These are phyloP conservation scores for Entomobrya multifasciata DNA, from an alignment of 2,888 invertebrate genomes.

Conservation along the genomic window DNA sequence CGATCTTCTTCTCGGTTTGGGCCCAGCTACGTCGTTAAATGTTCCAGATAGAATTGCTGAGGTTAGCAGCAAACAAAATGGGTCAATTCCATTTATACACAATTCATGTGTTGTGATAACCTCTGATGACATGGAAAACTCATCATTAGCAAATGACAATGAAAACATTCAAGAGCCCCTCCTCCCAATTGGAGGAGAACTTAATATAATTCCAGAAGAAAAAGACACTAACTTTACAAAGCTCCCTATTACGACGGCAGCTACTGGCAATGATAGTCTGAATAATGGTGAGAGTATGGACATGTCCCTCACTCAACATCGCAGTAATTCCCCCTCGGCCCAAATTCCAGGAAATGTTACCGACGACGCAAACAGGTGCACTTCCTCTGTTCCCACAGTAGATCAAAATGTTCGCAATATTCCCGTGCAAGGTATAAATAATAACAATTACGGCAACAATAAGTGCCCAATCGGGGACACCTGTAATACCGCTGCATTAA, in stretches of 20 bases:
- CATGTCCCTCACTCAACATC: conserved; percentile 41
- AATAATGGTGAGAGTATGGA: conserved; percentile 39
- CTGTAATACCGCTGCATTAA: conserved; percentile 1
- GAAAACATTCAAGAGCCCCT: conserved; percentile 15
- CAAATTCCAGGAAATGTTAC: background rate
- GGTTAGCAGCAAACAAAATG: background rate
- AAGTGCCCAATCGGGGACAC: conserved; percentile 20
- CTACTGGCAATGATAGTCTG: conserved; percentile 26
- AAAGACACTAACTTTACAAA: conserved; percentile 46
- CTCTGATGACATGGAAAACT: conserved; percentile 34
- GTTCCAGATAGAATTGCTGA: conserved; percentile 22
- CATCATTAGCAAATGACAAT: background rate
- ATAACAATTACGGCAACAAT: conserved; percentile 17
- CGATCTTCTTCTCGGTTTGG: conserved; percentile 30
- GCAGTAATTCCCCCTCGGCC: background rate
- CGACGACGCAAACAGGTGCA: background rate
- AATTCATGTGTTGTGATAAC: conserved; percentile 18
- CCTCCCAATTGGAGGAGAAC: conserved; percentile 6
- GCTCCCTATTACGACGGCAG: background rate
- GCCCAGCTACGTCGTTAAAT: background rate
- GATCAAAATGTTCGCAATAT: background rate
- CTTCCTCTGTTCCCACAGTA: background rate
- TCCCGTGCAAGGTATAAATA: too few species aligned
- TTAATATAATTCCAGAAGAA: conserved; percentile 66
- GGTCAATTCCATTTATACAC: background rate